These are phyloP conservation scores for Lymantria dispar DNA, from an alignment of 2,888 invertebrate species.

Conservation along the genomic window DNA sequence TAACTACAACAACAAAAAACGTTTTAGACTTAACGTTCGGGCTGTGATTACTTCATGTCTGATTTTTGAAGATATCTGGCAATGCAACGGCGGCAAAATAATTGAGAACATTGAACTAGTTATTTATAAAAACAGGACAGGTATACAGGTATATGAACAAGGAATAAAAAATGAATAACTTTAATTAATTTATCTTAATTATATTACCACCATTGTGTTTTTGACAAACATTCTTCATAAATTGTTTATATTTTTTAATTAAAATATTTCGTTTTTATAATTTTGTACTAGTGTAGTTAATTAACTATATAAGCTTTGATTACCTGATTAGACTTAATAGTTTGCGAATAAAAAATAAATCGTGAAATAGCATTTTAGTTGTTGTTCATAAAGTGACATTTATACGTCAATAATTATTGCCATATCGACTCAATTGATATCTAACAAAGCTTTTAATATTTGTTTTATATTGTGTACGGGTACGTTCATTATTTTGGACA, in stretches of 20 bases:
- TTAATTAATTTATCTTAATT: conserved; percentile 7
- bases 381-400: background rate
- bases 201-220: conserved; percentile 14
- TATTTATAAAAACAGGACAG: background rate
- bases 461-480: no score
- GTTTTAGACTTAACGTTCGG: conserved; percentile 46
- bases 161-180: background rate
- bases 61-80: conserved; percentile 28
- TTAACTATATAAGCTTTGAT: conserved; percentile 40
- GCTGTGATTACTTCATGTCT: conserved; percentile 57
- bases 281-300: conserved; percentile 34
- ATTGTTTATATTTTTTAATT: conserved; percentile 26
- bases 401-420: no score
- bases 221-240: conserved; percentile 21
- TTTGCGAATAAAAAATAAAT: conserved; percentile 21
- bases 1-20: conserved; percentile 50
- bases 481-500: no score
- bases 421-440: no score
- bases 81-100: conserved; percentile 18
- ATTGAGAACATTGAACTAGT: conserved; percentile 7
- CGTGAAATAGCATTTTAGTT: background rate
- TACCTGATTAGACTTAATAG: conserved; percentile 54
- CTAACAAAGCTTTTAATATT: no score
- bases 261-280: conserved; percentile 18
- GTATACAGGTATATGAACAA: background rate